Conservation (phyloP, 2,113 vertebrate genomes). For the Athene noctua region DNA sequence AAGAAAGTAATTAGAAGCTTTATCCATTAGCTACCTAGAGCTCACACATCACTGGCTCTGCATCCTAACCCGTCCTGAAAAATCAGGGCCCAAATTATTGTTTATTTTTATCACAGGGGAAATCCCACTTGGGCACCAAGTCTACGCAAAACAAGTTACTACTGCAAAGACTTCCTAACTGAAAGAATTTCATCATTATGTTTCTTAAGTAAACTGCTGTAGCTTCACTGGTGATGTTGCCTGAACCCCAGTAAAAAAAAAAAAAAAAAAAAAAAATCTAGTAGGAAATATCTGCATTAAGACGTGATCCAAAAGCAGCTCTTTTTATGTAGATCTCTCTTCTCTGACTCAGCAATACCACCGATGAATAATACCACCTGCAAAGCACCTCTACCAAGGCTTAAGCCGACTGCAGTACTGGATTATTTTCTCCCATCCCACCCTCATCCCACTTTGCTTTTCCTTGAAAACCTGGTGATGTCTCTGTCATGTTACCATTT, state of each 20-base stretch:
- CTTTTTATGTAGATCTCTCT: background rate
- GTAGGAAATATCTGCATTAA: background rate
- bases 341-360: background rate
- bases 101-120: background rate
- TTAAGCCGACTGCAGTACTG: background rate
- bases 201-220: background rate
- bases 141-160: background rate
- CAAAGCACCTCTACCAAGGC: background rate
- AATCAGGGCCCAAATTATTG: background rate
- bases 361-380: background rate
- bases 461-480: background rate
- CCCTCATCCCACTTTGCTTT: background rate
- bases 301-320: background rate
- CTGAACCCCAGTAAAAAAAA: background rate
- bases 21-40: background rate
- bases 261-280: background rate
- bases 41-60: background rate
- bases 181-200: background rate
- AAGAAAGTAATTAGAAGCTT: background rate
- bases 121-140: background rate
- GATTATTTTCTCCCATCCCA: background rate
- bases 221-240: background rate
- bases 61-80: background rate
- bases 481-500: background rate
- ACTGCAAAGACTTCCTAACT: background rate